Evolutionary conservation across 2,888 invertebrate genomes (phyloP), one percentile per base, ranked within the genome.

Genomic region (Lagria hirta): DNA sequence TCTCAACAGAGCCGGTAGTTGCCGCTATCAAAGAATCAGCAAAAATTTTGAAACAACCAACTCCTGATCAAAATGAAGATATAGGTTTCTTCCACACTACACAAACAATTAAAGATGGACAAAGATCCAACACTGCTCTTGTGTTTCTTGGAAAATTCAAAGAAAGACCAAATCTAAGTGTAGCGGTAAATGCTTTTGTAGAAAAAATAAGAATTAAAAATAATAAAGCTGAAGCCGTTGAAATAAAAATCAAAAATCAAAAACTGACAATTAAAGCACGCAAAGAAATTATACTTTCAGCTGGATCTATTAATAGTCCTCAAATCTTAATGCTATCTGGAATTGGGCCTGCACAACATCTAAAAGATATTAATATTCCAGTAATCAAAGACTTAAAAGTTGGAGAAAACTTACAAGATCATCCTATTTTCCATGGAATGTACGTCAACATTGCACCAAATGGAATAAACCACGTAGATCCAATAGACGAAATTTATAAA

Each of bases 261-360:
- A 46, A 34, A 13, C 24, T 55, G 2, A 56, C 56, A 15, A 15
- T 61, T 0, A 48, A 47, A 20, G 78, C 77, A 2, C 69, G 72
- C 21, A 77, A 75, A 51, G 79, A 78, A 51, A 70, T 83, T 1
- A 79, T 83, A 41, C 57, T 83, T 13, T 72, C 78, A n/a, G 79
- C 76, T 2, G 83, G 84, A 1, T 73, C 82, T 2, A 76, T 84
- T 52, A 83, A 83, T 61, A 75, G 80, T 11, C 79, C 82, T 0
- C 81, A 83, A 60, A 59, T 84, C 4, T 69, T 84, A 12, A 73
- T 82, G 74, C 55, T 81, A 10, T 81, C 81, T 8, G 83, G 83
- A 1, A 68, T 81, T 3, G 76, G 76, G 2, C 73, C 74, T 1
- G 58, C 54, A 5, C 57, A 65, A 1, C 70, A 73, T 28, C 57